These are phyloP conservation scores for Dicranocentrus wangi DNA, from an alignment of 2,888 invertebrate genomes.

Conservation along the genomic window DNA sequence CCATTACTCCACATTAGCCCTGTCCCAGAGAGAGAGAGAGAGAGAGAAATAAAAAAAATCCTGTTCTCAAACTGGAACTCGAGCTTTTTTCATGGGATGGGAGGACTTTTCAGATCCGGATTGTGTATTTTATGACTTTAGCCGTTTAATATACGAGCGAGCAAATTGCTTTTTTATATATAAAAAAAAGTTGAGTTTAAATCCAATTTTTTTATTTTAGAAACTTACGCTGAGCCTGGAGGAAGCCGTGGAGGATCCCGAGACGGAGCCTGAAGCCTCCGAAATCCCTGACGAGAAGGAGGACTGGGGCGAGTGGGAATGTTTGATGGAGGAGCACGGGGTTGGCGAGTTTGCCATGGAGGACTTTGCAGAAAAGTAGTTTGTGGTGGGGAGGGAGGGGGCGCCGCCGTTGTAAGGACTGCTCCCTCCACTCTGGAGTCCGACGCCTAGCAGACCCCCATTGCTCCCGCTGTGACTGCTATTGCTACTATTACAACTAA, in stretches of 20 bases:
- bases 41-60: no score
- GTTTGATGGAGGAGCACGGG: conserved; percentile 55
- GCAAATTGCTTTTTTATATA: conserved; percentile 17
- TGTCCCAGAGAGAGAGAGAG: no score
- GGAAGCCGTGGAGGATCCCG: conserved; percentile 64
- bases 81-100: background rate
- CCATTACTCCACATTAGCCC: conserved; percentile 38
- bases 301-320: conserved; percentile 68
- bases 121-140: conserved; percentile 50
- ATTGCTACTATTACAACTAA: conserved; percentile 37
- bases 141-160: no score
- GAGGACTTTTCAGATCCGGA: conserved; percentile 29
- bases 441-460: conserved; percentile 1
- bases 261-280: conserved; percentile 67
- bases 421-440: conserved; percentile 4
- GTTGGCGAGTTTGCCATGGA: conserved; percentile 60
- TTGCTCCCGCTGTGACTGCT: conserved; percentile 34
- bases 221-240: conserved; percentile 70
- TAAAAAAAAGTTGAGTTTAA: no score
- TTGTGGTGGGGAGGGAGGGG: conserved; percentile 45
- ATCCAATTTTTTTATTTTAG: background rate
- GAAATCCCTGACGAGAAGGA: conserved; percentile 70
- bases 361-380: conserved; percentile 63
- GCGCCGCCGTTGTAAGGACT: conserved; percentile 54
- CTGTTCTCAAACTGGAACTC: background rate